These are phyloP conservation scores for Serilophus lunatus DNA, from an alignment of 2,113 vertebrate species.

Conservation along the genomic window DNA sequence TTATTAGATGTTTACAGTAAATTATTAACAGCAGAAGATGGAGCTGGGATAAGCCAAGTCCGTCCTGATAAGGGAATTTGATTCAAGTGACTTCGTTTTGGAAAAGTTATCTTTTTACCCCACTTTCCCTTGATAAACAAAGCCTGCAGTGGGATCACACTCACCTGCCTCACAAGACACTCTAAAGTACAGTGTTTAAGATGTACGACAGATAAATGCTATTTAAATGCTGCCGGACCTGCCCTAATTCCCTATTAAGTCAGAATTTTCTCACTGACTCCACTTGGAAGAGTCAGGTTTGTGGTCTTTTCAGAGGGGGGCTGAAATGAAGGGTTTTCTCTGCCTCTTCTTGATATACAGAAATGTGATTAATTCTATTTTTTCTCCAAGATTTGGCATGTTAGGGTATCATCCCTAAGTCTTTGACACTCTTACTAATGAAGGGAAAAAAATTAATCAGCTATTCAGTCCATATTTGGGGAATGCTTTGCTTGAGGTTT, in stretches of 20 bases:
- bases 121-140: not conserved
- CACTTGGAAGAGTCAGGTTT: not conserved
- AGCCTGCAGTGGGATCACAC: not conserved
- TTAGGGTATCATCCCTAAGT: not conserved
- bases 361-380: not conserved
- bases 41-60: not conserved
- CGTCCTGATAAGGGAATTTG: not conserved
- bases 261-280: not conserved
- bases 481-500: conserved; percentile 24
- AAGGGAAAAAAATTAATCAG: not conserved
- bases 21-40: not conserved
- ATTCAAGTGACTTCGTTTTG: not conserved
- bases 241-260: not conserved
- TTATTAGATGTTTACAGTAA: not conserved
- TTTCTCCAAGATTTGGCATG: not conserved
- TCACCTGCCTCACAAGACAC: not conserved
- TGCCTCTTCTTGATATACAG: not conserved
- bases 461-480: conserved; percentile 11
- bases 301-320: not conserved
- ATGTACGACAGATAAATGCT: not conserved
- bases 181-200: not conserved
- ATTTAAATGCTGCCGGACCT: not conserved
- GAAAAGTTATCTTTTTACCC: not conserved
- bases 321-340: not conserved
- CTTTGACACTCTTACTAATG: not conserved